Conservation (phyloP, 2,113 vertebrate species). For the Lanius collurio region DNA sequence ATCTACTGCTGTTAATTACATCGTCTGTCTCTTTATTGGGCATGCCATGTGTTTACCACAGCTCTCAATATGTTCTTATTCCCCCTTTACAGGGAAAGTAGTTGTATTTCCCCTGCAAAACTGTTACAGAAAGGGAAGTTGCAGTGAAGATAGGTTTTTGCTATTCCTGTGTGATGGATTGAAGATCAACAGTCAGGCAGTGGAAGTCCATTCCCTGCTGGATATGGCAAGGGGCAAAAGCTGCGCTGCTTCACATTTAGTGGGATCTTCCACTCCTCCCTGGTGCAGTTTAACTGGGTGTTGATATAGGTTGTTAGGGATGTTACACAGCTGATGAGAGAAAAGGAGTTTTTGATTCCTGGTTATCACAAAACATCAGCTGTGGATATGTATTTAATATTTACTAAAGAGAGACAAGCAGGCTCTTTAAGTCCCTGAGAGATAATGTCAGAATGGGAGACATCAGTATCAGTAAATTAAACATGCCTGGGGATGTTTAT, state of each 20-base stretch:
- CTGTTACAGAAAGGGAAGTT: not conserved
- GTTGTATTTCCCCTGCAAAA: not conserved
- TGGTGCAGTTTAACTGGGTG: not conserved
- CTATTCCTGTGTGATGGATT: not conserved
- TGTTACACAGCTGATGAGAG: not conserved
- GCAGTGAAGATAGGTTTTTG: not conserved
- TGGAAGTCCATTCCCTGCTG: accelerated
- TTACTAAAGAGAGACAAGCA: not conserved
- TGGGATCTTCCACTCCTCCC: not conserved
- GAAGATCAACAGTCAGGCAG: not conserved
- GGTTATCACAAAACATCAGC: not conserved
- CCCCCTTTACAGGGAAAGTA: too few relatives aligned
- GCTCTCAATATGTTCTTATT: not conserved
- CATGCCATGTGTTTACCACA: not conserved
- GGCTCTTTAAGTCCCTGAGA: not conserved
- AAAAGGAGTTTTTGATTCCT: not conserved
- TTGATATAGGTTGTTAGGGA: not conserved
- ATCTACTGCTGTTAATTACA: not conserved
- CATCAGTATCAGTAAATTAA: not conserved
- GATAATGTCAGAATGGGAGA: not conserved
- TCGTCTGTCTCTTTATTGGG: not conserved
- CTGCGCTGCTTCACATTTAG: not conserved
- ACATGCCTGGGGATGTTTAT: not conserved
- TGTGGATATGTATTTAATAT: not conserved
- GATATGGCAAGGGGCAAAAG: not conserved